Evolutionary conservation across 1,140 invertebrate genomes (phyloP), one percentile per base, ranked within the genome.

Genomic region (Neodiprion virginianus): DNA sequence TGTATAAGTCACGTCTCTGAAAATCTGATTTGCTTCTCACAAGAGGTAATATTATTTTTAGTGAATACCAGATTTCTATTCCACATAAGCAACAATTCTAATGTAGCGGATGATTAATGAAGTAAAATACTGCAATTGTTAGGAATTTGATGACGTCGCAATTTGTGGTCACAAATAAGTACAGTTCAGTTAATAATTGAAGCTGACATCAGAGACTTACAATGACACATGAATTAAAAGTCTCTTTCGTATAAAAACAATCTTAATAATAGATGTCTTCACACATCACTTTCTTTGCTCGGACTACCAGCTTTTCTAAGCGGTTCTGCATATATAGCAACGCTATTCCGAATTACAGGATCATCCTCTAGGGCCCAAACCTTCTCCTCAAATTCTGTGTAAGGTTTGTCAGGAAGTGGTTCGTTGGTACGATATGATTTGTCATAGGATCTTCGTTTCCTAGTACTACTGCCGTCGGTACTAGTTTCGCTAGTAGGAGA

Each of bases 371-470:
- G 84, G 86, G 95, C 94, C 92, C 93, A 94, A 71, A 92, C 90
- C 88, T 95, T 95, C 72, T 94, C 92, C 78, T 95, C 94, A 86
- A 96, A 96, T 74, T 95, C 93, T 77, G 92, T 89, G 76, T 93
- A 89, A 23, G 95, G 95, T 81, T 92, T 92, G 79, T 93, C 92
- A 4, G 92, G 91, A 77, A 96, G 85, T 71, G 95, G 95, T 89
- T 96, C 95, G 82, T 95, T 90, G 11, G 95, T 96, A 77, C 92
- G 89, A 87, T 96, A 96, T 75, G 93, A 92, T 82, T 92, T 93
- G 82, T 96, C 95, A 84, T 96, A 96, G 79, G 87, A 91, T 74
- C 91, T 89, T 77, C 90, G 89, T 83, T 93, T 94, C 87, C 92
- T 93, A 14, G 84, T 82, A 12, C 75, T 75, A 40, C 72, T 77